A percentile compares a stretch with the other conserved stretches of the same genome.
Conservation (phyloP, 2,113 vertebrate genomes). For the Orthonyx spaldingii region DNA sequence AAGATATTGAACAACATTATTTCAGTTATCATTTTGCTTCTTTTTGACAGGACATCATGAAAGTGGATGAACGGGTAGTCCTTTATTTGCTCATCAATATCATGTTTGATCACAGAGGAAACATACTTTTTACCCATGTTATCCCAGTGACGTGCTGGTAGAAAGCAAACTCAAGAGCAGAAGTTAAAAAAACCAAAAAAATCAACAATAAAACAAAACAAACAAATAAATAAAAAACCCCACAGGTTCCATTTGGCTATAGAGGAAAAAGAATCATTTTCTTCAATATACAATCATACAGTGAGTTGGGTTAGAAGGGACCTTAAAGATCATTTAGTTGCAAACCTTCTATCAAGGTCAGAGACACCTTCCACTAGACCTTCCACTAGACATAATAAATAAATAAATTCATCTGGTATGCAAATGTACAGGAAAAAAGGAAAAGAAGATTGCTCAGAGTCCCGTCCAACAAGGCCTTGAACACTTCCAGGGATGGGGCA, state of each 20-base stretch:
- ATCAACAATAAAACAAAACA: background rate
- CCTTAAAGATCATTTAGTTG: background rate
- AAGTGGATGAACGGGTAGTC: background rate
- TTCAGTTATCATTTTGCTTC: background rate
- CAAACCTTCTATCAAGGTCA: background rate
- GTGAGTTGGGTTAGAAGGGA: accelerated
- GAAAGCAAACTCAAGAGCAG: background rate
- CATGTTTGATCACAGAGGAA: background rate
- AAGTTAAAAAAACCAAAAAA: background rate
- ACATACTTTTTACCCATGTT: background rate
- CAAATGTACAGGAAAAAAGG: background rate
- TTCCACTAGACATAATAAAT: background rate
- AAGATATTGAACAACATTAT: background rate
- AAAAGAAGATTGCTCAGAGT: background rate
- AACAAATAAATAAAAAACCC: background rate
- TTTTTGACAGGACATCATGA: background rate
- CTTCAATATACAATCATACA: background rate
- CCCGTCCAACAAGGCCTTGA: background rate
- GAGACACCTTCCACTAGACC: background rate
- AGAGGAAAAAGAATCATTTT: background rate
- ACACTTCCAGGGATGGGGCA: too few relatives aligned
- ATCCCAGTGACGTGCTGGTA: background rate
- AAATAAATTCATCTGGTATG: background rate
- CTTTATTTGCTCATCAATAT: background rate
- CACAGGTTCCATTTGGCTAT: background rate